Percentiles rank a stretch among this genome's conserved stretches.
Evolutionary conservation across 2,797 vertebrate species (phyloP).

Genomic region (Manis pentadactyla): DNA sequence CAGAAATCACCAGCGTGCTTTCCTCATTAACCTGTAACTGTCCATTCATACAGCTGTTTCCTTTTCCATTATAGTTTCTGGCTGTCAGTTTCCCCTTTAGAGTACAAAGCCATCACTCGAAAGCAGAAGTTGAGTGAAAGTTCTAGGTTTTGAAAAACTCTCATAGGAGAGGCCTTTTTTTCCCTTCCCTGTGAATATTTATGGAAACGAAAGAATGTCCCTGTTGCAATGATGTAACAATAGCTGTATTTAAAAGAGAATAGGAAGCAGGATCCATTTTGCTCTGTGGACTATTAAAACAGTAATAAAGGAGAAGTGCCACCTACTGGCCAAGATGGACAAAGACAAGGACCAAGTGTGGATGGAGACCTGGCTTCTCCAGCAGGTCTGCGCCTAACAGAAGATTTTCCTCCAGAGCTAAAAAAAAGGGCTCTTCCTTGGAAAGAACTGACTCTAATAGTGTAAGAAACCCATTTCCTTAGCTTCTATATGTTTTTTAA

Average conservation of each 20-base stretch:
- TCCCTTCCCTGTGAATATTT: neutral
- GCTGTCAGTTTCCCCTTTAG: neutral
- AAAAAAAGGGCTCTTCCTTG: neutral
- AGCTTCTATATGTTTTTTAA: neutral
- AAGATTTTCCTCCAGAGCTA: neutral
- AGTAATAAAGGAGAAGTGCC: constrained; percentile 39
- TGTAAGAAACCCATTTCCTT: neutral
- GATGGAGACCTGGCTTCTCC: neutral
- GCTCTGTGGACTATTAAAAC: neutral
- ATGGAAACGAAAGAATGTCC: neutral
- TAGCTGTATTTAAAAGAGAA: neutral
- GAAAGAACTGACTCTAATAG: neutral
- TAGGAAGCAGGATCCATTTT: neutral
- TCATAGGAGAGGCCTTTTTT: neutral
- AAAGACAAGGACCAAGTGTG: neutral
- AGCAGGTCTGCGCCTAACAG: neutral
- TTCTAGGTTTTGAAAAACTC: neutral
- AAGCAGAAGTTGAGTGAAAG: neutral
- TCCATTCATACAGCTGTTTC: neutral
- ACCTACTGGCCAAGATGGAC: neutral
- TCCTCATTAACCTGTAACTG: neutral
- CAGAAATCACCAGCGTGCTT: neutral
- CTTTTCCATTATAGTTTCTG: neutral
- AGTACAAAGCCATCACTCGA: neutral
- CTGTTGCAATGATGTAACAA: neutral